Evolutionary conservation across 2,888 invertebrate species (phyloP), one percentile per base, ranked within the genome.

Genomic region (Auanema sp.): DNA sequence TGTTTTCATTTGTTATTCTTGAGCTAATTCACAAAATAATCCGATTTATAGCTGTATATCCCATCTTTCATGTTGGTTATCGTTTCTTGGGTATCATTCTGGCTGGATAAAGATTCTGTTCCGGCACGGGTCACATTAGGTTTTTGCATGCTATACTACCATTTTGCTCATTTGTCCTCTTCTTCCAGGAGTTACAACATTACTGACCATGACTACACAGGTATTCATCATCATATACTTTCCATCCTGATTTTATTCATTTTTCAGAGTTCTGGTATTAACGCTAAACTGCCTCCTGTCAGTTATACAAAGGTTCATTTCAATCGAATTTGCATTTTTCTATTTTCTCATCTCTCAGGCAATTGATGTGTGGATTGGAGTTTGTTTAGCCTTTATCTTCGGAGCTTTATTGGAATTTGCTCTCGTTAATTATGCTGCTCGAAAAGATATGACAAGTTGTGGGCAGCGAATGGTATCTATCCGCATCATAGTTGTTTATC

Each of bases 1-100:
- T 90, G 95, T 95, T 88, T 89, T 96, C 85, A 94, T 96, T 86
- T 95, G 96, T 89, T 95, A n/a, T 95, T 88, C 96, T 96, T 89
- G 93, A 95, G 85, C 95, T 96, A 60, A 94, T 94, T 89, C 72
- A 75, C 88, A 94, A 94, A 94, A 87, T 94, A 85, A 93, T 33
- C 18, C 47, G 42, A 63, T 68, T 72, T 75, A 62, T 68, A 76
- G 89, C 94, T 96, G 88, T 97, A 97, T 89, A 93, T 96, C 85
- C 96, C 96, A 60, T 95, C 94, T 89, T 78, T 77, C 88, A 95
- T 95, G 94, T 87, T 95, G 85, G 94, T 95, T 85, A 93, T 72
- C 52, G 78, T 79, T 18, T 75, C 73, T 6, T 77, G 77, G 77
- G 77, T 77, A 33, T 74, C 72, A 6, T 75, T 76, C 56, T 76